These are phyloP conservation scores for Dreissena polymorpha DNA, from an alignment of 1,140 invertebrate species.

Conservation along the genomic window DNA sequence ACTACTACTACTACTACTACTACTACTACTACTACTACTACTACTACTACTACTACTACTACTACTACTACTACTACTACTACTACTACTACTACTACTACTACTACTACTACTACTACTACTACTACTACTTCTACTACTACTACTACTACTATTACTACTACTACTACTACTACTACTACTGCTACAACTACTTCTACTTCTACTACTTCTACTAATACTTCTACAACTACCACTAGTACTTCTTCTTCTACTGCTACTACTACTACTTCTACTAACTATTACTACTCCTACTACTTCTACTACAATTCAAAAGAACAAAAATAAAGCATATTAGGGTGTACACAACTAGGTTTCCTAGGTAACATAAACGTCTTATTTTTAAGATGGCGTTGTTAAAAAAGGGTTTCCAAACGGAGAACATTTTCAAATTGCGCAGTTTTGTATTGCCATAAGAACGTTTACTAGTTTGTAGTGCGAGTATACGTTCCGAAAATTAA, in stretches of 20 bases:
- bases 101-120: conserved; percentile 2
- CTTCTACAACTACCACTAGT: conserved; percentile 9
- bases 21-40: not conserved
- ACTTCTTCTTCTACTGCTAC: not conserved
- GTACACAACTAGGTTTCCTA: no score
- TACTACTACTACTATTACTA: not conserved
- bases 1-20: conserved; percentile 2
- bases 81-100: conserved; percentile 3
- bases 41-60: conserved; percentile 2
- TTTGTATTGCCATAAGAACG: no score
- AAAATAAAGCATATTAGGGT: no score
- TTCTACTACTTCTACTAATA: conserved; percentile 7
- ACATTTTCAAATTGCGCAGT: no score
- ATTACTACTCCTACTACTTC: not conserved
- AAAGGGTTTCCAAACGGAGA: no score
- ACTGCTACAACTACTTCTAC: not conserved
- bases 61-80: conserved; percentile 1
- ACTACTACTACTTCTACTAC: conserved; percentile 2
- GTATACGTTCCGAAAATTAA: no score
- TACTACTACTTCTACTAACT: not conserved
- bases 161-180: not conserved
- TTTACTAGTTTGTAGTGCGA: no score
- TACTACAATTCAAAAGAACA: not conserved
- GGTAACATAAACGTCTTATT: no score
- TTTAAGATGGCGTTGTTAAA: no score